These are phyloP conservation scores for Tricholaema leucomelas DNA, from an alignment of 2,113 vertebrate species.

Conservation along the genomic window DNA sequence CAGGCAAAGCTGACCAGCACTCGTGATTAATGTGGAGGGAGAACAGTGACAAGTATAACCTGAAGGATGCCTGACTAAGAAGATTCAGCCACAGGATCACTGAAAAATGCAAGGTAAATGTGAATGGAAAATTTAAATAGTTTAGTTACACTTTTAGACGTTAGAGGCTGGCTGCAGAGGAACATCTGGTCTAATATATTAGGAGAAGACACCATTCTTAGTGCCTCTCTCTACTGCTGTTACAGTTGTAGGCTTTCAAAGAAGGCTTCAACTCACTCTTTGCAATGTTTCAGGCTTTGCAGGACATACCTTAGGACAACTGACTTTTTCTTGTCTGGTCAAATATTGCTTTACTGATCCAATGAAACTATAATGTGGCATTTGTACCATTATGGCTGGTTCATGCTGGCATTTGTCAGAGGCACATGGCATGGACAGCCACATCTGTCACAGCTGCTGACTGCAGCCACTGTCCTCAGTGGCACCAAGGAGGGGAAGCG, in stretches of 20 bases:
- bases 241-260: background rate
- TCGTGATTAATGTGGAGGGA: constrained; percentile 29
- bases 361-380: background rate
- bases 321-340: background rate
- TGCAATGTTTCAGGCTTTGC: background rate
- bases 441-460: background rate
- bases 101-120: background rate
- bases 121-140: background rate
- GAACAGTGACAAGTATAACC: background rate
- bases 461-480: background rate
- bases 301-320: background rate
- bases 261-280: background rate
- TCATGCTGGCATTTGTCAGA: background rate
- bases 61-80: background rate
- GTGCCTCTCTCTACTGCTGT: background rate
- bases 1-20: constrained; percentile 16
- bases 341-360: background rate
- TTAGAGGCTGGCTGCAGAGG: background rate
- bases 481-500: background rate
- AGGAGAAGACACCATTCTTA: background rate
- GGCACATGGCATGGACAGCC: background rate
- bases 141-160: background rate
- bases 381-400: background rate
- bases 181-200: background rate
- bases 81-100: background rate